phyloP scores from a whole-genome alignment of 2,113 vertebrate genomes.

The Oenanthe melanoleuca region DNA sequence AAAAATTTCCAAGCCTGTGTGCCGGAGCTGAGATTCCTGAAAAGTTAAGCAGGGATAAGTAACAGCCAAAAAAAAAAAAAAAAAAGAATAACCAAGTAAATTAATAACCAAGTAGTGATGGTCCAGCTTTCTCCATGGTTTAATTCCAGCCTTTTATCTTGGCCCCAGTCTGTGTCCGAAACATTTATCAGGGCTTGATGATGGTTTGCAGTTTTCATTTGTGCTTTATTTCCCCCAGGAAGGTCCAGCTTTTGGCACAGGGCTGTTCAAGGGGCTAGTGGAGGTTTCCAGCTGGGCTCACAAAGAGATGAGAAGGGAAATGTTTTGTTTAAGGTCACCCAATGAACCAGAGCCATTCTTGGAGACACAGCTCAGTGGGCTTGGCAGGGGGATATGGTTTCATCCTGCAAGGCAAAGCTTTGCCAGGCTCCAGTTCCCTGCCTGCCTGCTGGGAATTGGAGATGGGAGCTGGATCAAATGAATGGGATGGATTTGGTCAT shows the following conservation, averaged over 20 bases:
- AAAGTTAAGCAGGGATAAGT: neutral
- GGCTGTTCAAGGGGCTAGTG: neutral
- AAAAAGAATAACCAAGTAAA: neutral
- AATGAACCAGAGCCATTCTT: neutral
- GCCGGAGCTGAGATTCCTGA: neutral
- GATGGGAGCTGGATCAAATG: neutral
- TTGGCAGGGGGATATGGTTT: neutral
- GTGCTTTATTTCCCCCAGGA: slow-evolving; percentile 37
- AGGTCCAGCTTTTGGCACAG: neutral
- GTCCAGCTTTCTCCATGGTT: neutral
- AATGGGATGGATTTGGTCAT: neutral
- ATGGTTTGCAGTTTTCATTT: slow-evolving; percentile 29
- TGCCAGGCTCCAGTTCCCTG: neutral
- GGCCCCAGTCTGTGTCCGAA: neutral
- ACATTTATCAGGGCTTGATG: neutral
- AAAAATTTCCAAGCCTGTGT: neutral
- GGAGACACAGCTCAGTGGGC: neutral
- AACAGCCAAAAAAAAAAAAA: neutral
- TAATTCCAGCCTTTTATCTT: neutral
- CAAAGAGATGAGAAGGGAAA: neutral
- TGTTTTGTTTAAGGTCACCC: neutral
- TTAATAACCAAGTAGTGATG: neutral
- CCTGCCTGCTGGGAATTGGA: neutral
- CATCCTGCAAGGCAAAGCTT: neutral
- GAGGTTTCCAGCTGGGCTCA: neutral